Evolutionary conservation across 2,797 vertebrate species (phyloP).

Genomic region (Sphaeramia orbicularis): DNA sequence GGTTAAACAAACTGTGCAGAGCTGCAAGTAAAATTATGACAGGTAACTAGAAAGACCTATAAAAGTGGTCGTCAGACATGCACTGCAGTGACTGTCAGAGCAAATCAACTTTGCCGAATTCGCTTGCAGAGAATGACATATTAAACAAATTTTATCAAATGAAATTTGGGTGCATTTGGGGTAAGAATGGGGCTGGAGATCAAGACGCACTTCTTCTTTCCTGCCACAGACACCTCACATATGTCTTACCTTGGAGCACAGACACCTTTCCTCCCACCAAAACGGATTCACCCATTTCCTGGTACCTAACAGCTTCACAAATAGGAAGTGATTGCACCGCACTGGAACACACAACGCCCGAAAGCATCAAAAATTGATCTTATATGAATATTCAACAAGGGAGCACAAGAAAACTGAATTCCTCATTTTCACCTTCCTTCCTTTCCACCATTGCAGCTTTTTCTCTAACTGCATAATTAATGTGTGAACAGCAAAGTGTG

Average conservation of each 20-base stretch:
- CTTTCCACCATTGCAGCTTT: slow-evolving; percentile 87
- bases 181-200: slow-evolving; percentile 50
- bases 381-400: slow-evolving; percentile 92
- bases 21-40: slow-evolving; percentile 68
- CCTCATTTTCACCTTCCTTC: slow-evolving; percentile 92
- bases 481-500: slow-evolving; percentile 86
- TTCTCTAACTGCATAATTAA: slow-evolving; percentile 94
- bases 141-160: slow-evolving; percentile 61
- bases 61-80: slow-evolving; percentile 62
- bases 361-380: slow-evolving; percentile 88
- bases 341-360: slow-evolving; percentile 89
- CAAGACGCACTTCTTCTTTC: slow-evolving; percentile 55
- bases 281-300: slow-evolving; percentile 79
- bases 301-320: slow-evolving; percentile 82
- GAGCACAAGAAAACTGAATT: slow-evolving; percentile 77
- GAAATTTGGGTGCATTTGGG: slow-evolving; percentile 46
- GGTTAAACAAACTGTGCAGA: slow-evolving; percentile 76
- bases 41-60: slow-evolving; percentile 57
- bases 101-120: slow-evolving; percentile 27
- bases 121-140: slow-evolving; percentile 42
- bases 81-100: slow-evolving; percentile 51
- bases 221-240: slow-evolving; percentile 68
- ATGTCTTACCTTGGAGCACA: slow-evolving; percentile 70
- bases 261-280: slow-evolving; percentile 76
- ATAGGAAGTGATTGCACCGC: slow-evolving; percentile 84